Evolutionary conservation across 2,797 vertebrate species (phyloP).

Genomic region (Sus cebifrons): DNA sequence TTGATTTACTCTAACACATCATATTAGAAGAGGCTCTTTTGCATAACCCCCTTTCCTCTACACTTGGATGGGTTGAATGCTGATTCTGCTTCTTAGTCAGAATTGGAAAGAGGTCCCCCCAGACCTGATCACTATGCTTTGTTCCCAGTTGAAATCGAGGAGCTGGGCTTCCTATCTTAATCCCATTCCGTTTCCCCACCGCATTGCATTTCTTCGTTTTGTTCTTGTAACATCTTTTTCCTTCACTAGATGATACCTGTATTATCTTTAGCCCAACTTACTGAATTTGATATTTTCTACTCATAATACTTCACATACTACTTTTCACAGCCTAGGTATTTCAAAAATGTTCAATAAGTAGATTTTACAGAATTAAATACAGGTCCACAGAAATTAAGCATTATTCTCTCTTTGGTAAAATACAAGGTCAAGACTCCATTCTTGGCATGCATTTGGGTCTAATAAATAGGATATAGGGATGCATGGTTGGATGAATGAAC

Average conservation of each 20-base stretch:
- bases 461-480: not conserved
- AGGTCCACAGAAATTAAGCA: constrained; percentile 34
- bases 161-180: not conserved
- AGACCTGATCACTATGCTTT: not conserved
- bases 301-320: not conserved
- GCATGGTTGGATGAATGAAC: not conserved
- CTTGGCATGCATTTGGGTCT: not conserved
- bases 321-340: not conserved
- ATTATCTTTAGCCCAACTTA: not conserved
- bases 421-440: not conserved
- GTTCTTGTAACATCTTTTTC: not conserved
- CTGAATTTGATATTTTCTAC: not conserved
- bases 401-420: constrained; percentile 21
- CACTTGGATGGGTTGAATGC: not conserved
- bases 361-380: constrained; percentile 44
- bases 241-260: not conserved
- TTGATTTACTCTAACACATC: not conserved
- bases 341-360: constrained; percentile 39
- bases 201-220: not conserved
- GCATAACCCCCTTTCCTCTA: not conserved
- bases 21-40: not conserved
- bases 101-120: too few species aligned
- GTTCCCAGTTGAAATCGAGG: not conserved
- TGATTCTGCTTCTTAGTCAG: not conserved
- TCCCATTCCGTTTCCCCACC: not conserved